Conservation (phyloP, 92 coral and sea anemone species). For the Epizoanthus stellaris region DNA sequence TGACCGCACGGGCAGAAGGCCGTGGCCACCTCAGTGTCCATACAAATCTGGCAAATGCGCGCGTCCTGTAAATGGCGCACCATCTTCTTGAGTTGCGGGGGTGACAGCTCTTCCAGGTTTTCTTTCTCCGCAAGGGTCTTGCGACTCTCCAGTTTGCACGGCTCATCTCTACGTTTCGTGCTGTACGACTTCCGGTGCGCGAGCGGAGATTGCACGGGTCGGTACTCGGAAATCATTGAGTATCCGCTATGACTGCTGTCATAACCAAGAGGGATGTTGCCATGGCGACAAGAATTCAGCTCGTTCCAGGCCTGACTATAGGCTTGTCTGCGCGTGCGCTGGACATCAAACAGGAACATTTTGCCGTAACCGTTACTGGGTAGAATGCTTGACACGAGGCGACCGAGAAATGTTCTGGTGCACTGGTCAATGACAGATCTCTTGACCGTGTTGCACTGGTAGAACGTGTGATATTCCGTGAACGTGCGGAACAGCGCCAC, state of each 20-base stretch:
- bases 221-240: slow-evolving; percentile 78
- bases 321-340: slow-evolving; percentile 96
- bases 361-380: slow-evolving; percentile 86
- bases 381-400: slow-evolving; percentile 75
- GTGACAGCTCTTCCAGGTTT: slow-evolving; percentile 70
- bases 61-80: slow-evolving; percentile 96
- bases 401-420: slow-evolving; percentile 91
- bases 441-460: slow-evolving; percentile 94
- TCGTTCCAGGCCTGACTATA: slow-evolving; percentile 97
- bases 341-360: slow-evolving; percentile 91
- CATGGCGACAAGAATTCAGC: slow-evolving; percentile 76
- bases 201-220: slow-evolving; percentile 98
- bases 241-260: slow-evolving; percentile 59
- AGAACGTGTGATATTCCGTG: slow-evolving; percentile 98
- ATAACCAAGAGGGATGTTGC: slow-evolving; percentile 63
- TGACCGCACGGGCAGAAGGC: slow-evolving; percentile 99
- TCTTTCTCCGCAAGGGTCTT: slow-evolving; percentile 65
- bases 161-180: slow-evolving; percentile 61
- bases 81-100: slow-evolving; percentile 82
- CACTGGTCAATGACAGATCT: slow-evolving; percentile 97
- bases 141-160: slow-evolving; percentile 62
- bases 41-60: slow-evolving; percentile 95
- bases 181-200: slow-evolving; percentile 82
- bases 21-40: slow-evolving; percentile 98
- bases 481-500: slow-evolving; percentile 94